phyloP scores from a whole-genome alignment of 2,888 invertebrate genomes.

The Agonopterix alstromeriana region DNA sequence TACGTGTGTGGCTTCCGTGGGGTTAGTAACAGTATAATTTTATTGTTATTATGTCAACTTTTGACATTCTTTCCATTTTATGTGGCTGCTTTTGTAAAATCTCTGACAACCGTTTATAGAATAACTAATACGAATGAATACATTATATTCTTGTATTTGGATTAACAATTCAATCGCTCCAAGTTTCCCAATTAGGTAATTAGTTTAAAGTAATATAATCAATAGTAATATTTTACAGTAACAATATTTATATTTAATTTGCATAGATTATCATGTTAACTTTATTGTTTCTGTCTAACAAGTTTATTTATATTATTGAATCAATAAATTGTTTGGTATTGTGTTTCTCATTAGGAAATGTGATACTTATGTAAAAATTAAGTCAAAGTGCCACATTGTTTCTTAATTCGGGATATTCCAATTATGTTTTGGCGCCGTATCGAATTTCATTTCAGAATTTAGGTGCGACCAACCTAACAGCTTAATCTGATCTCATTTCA shows the following conservation, averaged over 20 bases:
- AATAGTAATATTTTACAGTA: conserved; percentile 7
- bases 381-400: conserved; percentile 5
- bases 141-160: not conserved
- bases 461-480: too few species aligned
- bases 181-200: conserved; percentile 7
- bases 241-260: conserved; percentile 6
- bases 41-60: not conserved
- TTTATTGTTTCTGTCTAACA: conserved; percentile 12
- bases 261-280: conserved; percentile 1
- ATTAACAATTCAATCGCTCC: not conserved
- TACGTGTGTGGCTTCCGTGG: conserved; percentile 24
- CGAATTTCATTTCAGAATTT: not conserved
- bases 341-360: conserved; percentile 3
- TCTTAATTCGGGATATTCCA: not conserved
- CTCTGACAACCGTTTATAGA: not conserved
- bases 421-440: not conserved
- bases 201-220: not conserved
- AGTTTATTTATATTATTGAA: conserved; percentile 6
- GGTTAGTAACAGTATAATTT: conserved; percentile 26
- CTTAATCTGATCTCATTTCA: too few species aligned
- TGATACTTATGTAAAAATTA: conserved; percentile 4
- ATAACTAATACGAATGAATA: not conserved
- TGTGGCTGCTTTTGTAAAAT: not conserved
- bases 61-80: not conserved
- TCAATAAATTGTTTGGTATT: conserved; percentile 3